Evolutionary conservation across 2,113 vertebrate genomes (phyloP).

Genomic region (Indicator maculatus): DNA sequence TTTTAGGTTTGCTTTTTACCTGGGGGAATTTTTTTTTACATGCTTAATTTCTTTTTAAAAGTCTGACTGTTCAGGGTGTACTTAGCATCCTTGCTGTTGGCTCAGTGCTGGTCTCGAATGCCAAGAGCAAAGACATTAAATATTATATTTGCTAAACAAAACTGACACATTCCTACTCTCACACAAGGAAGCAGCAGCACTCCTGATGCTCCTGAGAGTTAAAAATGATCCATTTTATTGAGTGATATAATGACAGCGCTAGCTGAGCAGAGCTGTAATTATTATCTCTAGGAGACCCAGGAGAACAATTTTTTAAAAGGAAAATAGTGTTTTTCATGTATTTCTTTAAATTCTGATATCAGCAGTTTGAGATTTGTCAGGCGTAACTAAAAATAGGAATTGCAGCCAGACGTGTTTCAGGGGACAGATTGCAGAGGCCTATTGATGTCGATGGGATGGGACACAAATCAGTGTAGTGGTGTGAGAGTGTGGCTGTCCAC

Average conservation of each 20-base stretch:
- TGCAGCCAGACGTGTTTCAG: neutral
- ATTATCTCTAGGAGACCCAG: conserved; percentile 74
- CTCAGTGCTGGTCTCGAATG: neutral
- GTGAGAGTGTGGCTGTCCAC: neutral
- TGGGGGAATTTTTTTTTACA: neutral
- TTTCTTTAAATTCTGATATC: conserved; percentile 65
- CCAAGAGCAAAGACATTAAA: conserved; percentile 67
- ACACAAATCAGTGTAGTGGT: neutral
- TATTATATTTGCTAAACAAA: conserved; percentile 79
- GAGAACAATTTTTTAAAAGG: conserved; percentile 74
- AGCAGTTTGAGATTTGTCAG: conserved; percentile 66
- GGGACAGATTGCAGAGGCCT: conserved; percentile 1
- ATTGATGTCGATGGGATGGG: neutral
- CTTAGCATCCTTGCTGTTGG: conserved; percentile 29
- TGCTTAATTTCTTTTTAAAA: neutral
- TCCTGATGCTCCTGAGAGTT: conserved; percentile 71
- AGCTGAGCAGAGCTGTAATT: conserved; percentile 76
- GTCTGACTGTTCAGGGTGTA: neutral
- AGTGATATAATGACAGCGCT: conserved; percentile 71
- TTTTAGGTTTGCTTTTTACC: conserved; percentile 29
- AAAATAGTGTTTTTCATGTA: conserved; percentile 79
- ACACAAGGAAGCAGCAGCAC: conserved; percentile 53
- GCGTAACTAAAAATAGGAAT: conserved; percentile 42
- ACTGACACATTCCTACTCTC: conserved; percentile 72
- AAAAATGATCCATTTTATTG: conserved; percentile 81